Evolutionary conservation across 2,797 vertebrate species (phyloP).

Genomic region (Perodicticus potto): DNA sequence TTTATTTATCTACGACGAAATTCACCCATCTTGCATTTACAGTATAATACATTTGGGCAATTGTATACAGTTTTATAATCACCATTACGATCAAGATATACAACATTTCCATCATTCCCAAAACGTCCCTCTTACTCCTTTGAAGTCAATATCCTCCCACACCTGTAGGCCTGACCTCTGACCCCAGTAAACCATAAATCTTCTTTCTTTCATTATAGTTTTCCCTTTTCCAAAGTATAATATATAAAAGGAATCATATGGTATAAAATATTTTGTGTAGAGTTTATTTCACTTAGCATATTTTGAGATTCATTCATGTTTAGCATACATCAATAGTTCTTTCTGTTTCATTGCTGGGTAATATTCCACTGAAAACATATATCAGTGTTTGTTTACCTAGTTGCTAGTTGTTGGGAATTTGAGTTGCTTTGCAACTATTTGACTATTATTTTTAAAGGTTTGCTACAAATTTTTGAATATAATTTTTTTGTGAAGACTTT

Average conservation of each 20-base stretch:
- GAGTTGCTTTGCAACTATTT: neutral
- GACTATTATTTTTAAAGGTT: neutral
- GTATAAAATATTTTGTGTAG: neutral
- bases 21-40: neutral
- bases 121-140: neutral
- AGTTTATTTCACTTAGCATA: neutral
- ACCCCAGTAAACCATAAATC: neutral
- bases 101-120: neutral
- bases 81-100: neutral
- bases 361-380: neutral
- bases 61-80: neutral
- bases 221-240: constrained; percentile 51
- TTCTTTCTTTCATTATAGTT: neutral
- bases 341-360: constrained; percentile 15
- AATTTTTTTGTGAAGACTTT: neutral
- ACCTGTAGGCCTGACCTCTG: neutral
- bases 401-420: neutral
- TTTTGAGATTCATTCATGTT: neutral
- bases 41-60: neutral
- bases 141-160: neutral
- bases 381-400: neutral
- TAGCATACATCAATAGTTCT: neutral
- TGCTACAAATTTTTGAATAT: constrained; percentile 37
- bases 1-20: constrained; percentile 8
- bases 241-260: neutral